Evolutionary conservation across 1,140 invertebrate species (phyloP).

Genomic region (Ceratina australensis): DNA sequence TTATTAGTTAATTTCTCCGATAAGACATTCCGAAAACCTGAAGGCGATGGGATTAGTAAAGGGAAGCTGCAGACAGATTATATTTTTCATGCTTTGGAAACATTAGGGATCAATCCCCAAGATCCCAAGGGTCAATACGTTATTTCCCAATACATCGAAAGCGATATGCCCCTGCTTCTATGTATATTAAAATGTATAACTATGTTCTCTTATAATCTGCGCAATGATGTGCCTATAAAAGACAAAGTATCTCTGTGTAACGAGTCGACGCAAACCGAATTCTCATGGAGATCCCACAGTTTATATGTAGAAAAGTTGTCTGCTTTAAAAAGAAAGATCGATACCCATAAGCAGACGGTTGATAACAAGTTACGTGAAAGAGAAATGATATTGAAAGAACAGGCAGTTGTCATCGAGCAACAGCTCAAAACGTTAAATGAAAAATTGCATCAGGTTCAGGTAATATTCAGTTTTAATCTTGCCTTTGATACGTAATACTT

Average conservation of each 20-base stretch:
- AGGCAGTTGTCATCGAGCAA: slow-evolving; percentile 65
- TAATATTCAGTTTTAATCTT: slow-evolving; percentile 40
- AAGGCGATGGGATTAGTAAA: slow-evolving; percentile 36
- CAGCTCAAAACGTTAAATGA: slow-evolving; percentile 69
- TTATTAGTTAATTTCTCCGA: slow-evolving; percentile 73
- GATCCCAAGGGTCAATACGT: slow-evolving; percentile 69
- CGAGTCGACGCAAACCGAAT: slow-evolving; percentile 58
- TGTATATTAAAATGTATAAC: slow-evolving; percentile 72
- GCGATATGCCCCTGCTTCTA: slow-evolving; percentile 69
- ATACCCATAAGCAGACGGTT: slow-evolving; percentile 71
- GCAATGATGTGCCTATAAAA: slow-evolving; percentile 20
- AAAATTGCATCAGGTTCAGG: slow-evolving; percentile 73
- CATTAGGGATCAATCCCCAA: slow-evolving; percentile 71
- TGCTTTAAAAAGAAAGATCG: slow-evolving; percentile 66
- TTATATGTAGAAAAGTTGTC: slow-evolving; percentile 53
- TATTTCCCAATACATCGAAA: slow-evolving; percentile 67
- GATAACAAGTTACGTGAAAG: slow-evolving; percentile 65
- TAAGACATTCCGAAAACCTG: slow-evolving; percentile 49
- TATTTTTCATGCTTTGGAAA: slow-evolving; percentile 72
- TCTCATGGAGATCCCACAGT: slow-evolving; percentile 28
- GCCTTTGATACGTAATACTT: slow-evolving; percentile 9
- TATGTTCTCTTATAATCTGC: slow-evolving; percentile 36
- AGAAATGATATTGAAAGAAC: slow-evolving; percentile 69
- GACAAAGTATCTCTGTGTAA: slow-evolving; percentile 35
- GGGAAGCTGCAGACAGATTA: slow-evolving; percentile 75